A percentile compares a stretch with the other conserved stretches of the same genome.
These are phyloP conservation scores for Callionymus lyra DNA, from an alignment of 2,113 vertebrate genomes.

Conservation along the genomic window DNA sequence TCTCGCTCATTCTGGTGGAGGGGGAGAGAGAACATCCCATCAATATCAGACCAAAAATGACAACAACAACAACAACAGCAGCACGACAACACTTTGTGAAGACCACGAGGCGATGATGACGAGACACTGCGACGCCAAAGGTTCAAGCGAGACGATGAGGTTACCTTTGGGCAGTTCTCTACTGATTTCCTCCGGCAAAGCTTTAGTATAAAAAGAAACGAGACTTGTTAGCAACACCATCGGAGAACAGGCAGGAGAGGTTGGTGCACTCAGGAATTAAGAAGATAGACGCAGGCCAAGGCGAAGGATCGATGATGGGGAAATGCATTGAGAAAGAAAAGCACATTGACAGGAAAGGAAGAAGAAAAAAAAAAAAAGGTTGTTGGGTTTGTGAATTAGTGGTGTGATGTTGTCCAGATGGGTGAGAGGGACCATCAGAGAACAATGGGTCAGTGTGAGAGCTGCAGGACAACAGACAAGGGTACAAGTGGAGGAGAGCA, in stretches of 20 bases:
- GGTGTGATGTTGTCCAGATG: constrained; percentile 28
- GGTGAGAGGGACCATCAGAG: constrained; percentile 10
- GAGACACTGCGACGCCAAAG: constrained; percentile 20
- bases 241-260: constrained; percentile 23
- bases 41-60: not conserved
- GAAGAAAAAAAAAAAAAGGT: not conserved
- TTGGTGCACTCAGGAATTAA: constrained; percentile 11
- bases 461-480: constrained; percentile 15
- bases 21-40: constrained; percentile 35
- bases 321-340: too few relatives aligned
- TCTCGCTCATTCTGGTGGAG: constrained; percentile 70
- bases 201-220: constrained; percentile 68
- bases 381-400: constrained; percentile 6
- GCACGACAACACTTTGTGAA: constrained; percentile 26
- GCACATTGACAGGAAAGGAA: not conserved
- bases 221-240: constrained; percentile 52
- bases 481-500: constrained; percentile 19
- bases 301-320: constrained; percentile 1
- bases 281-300: constrained; percentile 15
- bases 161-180: constrained; percentile 72
- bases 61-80: constrained; percentile 6
- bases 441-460: constrained; percentile 41
- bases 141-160: constrained; percentile 25
- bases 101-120: constrained; percentile 7
- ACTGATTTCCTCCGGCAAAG: constrained; percentile 71